Evolutionary conservation across 2,113 vertebrate genomes (phyloP).

Genomic region (Myanophis thanlyinensis): DNA sequence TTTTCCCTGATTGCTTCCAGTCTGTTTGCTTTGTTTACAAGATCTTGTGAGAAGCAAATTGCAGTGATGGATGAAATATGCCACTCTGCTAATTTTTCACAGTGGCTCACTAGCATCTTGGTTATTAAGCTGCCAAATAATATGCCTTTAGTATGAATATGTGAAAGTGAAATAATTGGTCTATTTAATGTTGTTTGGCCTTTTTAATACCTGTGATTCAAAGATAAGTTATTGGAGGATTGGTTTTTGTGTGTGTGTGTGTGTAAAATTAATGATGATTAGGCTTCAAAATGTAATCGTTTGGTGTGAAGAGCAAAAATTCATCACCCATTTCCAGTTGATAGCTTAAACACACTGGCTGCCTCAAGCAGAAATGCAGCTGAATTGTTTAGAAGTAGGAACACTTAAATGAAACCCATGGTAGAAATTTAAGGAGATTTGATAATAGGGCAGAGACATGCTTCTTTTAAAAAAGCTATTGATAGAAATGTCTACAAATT

Average conservation of each 20-base stretch:
- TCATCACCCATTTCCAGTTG: conserved; percentile 14
- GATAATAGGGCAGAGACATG: conserved; percentile 24
- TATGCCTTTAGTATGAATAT: conserved; percentile 35
- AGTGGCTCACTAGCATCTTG: background rate
- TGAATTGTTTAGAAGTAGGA: conserved; percentile 8
- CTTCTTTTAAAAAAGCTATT: background rate
- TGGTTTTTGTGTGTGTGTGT: background rate
- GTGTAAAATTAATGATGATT: background rate
- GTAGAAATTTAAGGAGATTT: background rate
- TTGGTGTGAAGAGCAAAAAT: background rate
- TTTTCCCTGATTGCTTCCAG: conserved; percentile 22
- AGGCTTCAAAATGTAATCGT: background rate
- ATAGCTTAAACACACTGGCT: conserved; percentile 30
- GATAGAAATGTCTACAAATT: conserved; percentile 8
- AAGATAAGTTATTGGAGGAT: background rate
- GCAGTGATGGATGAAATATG: conserved; percentile 24
- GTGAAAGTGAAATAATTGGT: conserved; percentile 21
- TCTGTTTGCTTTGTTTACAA: conserved; percentile 39
- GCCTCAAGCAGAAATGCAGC: background rate
- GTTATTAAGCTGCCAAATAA: conserved; percentile 34
- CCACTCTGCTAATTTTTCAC: conserved; percentile 1
- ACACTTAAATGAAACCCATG: conserved; percentile 15
- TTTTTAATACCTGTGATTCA: conserved; percentile 24
- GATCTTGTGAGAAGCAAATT: conserved; percentile 42
- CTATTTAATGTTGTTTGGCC: background rate